phyloP scores from a whole-genome alignment of 35 echinoderm and acorn worm genomes.

The Eucidaris tribuloides region DNA sequence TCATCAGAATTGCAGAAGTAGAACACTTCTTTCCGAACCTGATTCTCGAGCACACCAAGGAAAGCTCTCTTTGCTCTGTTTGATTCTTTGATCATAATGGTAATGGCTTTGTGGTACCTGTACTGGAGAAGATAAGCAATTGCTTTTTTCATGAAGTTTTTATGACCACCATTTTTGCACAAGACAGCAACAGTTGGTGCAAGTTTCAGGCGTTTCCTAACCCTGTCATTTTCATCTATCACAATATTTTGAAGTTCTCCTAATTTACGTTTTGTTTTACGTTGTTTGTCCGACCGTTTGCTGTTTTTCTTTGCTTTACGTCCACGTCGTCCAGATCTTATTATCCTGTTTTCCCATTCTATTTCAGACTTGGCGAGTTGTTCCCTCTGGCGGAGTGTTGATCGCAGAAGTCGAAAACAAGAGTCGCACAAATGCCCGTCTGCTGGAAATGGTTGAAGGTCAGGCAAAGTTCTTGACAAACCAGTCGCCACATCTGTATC shows the following conservation, averaged over 20 bases:
- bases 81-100: not conserved
- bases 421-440: constrained; percentile 16
- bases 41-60: not conserved
- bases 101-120: constrained; percentile 20
- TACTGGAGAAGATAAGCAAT: constrained; percentile 18
- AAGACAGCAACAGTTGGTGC: not conserved
- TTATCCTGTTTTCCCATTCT: not conserved
- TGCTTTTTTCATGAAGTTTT: constrained; percentile 6
- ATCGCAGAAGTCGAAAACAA: constrained; percentile 12
- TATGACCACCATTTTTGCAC: constrained; percentile 29
- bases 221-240: not conserved
- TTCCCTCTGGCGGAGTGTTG: not conserved
- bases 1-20: constrained; percentile 8
- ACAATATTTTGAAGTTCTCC: constrained; percentile 9
- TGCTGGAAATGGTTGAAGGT: not conserved
- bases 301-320: not conserved
- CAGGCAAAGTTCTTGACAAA: not conserved
- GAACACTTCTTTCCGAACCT: constrained; percentile 1
- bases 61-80: not conserved
- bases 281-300: not conserved
- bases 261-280: not conserved
- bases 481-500: not conserved
- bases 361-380: constrained; percentile 19
- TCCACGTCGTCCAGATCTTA: no score
- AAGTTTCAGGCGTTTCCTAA: not conserved